These are phyloP conservation scores for Acronicta psi DNA, from an alignment of 2,888 invertebrate species.

Conservation along the genomic window DNA sequence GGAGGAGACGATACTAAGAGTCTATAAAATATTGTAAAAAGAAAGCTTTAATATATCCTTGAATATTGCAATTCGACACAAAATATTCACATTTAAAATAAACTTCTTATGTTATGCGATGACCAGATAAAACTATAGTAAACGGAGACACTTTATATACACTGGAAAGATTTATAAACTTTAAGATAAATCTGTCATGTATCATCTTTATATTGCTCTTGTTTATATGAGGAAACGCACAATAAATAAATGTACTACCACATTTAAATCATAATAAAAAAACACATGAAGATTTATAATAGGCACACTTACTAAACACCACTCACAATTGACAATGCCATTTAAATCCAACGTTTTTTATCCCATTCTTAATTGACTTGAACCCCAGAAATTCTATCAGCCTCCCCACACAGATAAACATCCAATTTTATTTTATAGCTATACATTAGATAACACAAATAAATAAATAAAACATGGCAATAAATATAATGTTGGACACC, in stretches of 20 bases:
- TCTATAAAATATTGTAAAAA: too few species aligned
- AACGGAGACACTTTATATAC: not conserved
- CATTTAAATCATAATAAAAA: not conserved
- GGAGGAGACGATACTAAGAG: too few species aligned
- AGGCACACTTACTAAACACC: not conserved
- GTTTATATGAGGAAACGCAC: not conserved
- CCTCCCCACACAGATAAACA: conserved; percentile 52
- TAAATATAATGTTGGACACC: conserved; percentile 42
- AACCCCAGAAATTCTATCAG: conserved; percentile 31
- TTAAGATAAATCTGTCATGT: not conserved
- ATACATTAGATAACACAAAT: conserved; percentile 47
- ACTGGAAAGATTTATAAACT: not conserved
- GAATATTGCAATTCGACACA: too few species aligned
- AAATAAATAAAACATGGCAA: conserved; percentile 56
- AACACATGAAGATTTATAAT: not conserved
- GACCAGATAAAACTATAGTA: not conserved
- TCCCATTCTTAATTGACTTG: conserved; percentile 2
- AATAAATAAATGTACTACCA: not conserved
- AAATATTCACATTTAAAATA: not conserved
- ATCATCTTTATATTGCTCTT: not conserved
- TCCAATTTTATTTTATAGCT: conserved; percentile 58
- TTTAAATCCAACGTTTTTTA: conserved; percentile 14
- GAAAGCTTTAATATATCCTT: too few species aligned
- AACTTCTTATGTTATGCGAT: not conserved
- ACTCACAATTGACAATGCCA: not conserved